Conservation (phyloP, 2,888 invertebrate genomes). For the Meiosimyza platycephala region DNA sequence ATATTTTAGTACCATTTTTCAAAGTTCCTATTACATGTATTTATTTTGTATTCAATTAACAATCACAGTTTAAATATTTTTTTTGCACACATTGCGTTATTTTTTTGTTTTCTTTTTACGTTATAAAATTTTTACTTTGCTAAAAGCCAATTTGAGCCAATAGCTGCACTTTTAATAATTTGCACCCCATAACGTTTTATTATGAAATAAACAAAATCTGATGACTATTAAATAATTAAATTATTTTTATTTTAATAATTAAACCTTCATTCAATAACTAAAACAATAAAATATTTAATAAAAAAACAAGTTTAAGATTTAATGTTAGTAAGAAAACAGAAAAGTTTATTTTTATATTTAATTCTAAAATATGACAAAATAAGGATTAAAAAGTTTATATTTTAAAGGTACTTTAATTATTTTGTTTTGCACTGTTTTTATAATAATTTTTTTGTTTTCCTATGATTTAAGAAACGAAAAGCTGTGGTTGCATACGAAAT, state of each 20-base stretch:
- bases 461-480: too few relatives aligned
- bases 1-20: conserved; percentile 18
- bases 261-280: too few relatives aligned
- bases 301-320: too few relatives aligned
- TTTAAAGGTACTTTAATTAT: conserved; percentile 24
- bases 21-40: conserved; percentile 23
- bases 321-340: too few relatives aligned
- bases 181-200: conserved; percentile 23
- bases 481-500: too few relatives aligned
- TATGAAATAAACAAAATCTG: too few relatives aligned
- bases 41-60: conserved; percentile 50
- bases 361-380: conserved; percentile 18
- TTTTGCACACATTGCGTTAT: conserved; percentile 44
- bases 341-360: background rate
- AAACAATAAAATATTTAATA: too few relatives aligned
- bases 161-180: conserved; percentile 28
- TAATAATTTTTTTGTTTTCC: background rate
- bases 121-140: background rate
- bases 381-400: background rate
- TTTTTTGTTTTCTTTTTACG: conserved; percentile 37
- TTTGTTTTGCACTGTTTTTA: conserved; percentile 11
- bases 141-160: conserved; percentile 1
- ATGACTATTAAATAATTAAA: too few relatives aligned
- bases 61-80: conserved; percentile 54
- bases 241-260: too few relatives aligned